These are phyloP conservation scores for Chaenogobius annularis DNA, from an alignment of 2,113 vertebrate species.

Conservation along the genomic window DNA sequence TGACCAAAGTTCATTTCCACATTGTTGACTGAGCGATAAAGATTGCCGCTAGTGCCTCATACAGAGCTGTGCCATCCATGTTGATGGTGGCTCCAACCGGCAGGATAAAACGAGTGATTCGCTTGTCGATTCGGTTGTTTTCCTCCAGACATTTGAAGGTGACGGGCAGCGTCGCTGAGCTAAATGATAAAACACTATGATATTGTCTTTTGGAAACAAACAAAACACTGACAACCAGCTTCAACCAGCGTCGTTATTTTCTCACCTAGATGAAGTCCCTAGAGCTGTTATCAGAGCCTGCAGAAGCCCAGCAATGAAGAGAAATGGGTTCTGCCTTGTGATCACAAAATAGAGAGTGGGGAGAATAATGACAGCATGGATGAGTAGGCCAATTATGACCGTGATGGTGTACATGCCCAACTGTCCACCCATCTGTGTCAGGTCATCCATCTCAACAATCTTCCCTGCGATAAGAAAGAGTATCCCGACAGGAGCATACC, in stretches of 20 bases:
- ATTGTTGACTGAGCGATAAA: conserved; percentile 99
- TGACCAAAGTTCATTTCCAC: conserved; percentile 97
- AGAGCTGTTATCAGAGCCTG: conserved; percentile 94
- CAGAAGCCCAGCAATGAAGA: conserved; percentile 92
- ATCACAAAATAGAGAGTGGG: conserved; percentile 93
- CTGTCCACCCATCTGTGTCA: conserved; percentile 94
- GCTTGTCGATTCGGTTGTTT: conserved; percentile 92
- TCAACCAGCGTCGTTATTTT: background rate
- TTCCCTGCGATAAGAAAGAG: conserved; percentile 96
- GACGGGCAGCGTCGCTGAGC: conserved; percentile 94
- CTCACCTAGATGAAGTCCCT: conserved; percentile 94
- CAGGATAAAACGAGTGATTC: conserved; percentile 92
- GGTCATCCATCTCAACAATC: conserved; percentile 98
- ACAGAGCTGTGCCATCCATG: conserved; percentile 96
- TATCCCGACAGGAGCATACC: conserved; percentile 95
- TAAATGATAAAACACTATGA: conserved; percentile 52
- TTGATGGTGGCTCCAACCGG: conserved; percentile 96
- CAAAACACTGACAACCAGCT: too few relatives aligned
- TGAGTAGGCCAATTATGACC: conserved; percentile 90
- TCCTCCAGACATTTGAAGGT: conserved; percentile 97
- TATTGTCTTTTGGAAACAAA: background rate
- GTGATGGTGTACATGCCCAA: conserved; percentile 97
- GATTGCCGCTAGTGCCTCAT: conserved; percentile 95
- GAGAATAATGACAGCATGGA: conserved; percentile 89
- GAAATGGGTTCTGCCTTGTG: conserved; percentile 92